Evolutionary conservation across 2,888 invertebrate species (phyloP), one percentile per base, ranked within the genome.

Genomic region (Galeopsomyia nigrocyanea): DNA sequence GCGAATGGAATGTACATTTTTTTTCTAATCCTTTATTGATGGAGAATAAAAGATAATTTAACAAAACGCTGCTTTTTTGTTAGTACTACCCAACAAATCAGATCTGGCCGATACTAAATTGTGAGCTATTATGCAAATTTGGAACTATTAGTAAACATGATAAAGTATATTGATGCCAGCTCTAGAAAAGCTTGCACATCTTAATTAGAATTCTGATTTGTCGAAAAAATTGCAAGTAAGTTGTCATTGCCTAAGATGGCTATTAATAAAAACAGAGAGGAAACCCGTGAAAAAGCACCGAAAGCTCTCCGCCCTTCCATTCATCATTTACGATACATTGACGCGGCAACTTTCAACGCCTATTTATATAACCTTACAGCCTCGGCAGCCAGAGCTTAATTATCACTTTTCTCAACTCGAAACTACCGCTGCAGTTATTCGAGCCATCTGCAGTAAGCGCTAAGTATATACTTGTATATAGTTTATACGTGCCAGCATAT

Each of bases 301-400:
- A 46, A 53, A 57, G 21, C 53, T 53, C 47, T 17, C 26, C 7
- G 26, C 19, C 58, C n/a, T 53, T 57, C 22, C 74, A 68, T 71
- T 68, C 61, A 62, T 74, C 65, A 68, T 74, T 74, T 53, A 68
- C 64, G 65, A 68, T 61, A 66, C 68, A 71, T 74, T 71, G 71
- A 74, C 68, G 21, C 58, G 49, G 21, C 51, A 56, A 68, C 58
- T 68, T 74, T 68, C 64, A 61, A 68, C 53, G 67, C 63, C 71
- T 74, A 71, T 74, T 71, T 74, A 71, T 74, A 74, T 26, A 26
- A 26, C 63, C 56, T n/a, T 53, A 26, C 39, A 47, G 21, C 51
- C 47, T 47, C 26, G 47, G 50, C 56, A 62, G 53, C 47, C 53
- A 64, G 64, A 51, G 51, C 65, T 68, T 65, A 74, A 74, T 74